Base-by-base conservation (phyloP, 2,113 vertebrate species). In the Callionymus lyra region DNA sequence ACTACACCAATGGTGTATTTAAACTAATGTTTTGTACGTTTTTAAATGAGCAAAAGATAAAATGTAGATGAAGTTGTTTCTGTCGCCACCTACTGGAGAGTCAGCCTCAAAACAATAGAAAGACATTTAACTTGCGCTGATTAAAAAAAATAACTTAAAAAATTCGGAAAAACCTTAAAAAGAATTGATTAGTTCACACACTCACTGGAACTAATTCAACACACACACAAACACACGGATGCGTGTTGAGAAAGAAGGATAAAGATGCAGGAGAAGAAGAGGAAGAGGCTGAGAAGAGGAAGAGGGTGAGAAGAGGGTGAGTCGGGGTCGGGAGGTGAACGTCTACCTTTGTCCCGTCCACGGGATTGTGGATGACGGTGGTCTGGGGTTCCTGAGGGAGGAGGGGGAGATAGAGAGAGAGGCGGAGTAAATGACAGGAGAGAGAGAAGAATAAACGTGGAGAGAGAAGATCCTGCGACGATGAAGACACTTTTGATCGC, bases 361-460 rank as follows among this genome's bases (percentile, higher is more conserved):
- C 56, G 48, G 80, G 81, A 67, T 85, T 85, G 80, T 85, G 83
- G 79, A 85, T 85, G 74, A 85, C 81, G 44, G 83, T 84, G 67
- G 80, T 82, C 77, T 85, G 83, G 67, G 81, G 79, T 61, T 84
- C 81, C 83, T 85, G 70, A 77, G 58, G 48, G 48, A 63, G 39
- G 53, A 44, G 34, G 50, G 39, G 38, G 21, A 17, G 12, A 16
- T 19, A 16, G 37, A 55, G 54, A 46, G 36, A 46, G 39, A 40
- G 44, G 43, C 41, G 54, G 21, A 55, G 44, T 63, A 31, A 39
- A 64, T 58, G 48, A 47, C 13, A 51, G 39, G n/a, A 16, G 18
- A 63, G 38, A 55, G 2, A 48, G 44, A 47, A 42, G 10, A 63
- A 58, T 70, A 52, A 36, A 40, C 35, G 42, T 63, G 38, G 56